A percentile compares a stretch with the other conserved stretches of the same genome.
Evolutionary conservation across 2,888 invertebrate species (phyloP).

Genomic region (Eueremaeus valkanovi): DNA sequence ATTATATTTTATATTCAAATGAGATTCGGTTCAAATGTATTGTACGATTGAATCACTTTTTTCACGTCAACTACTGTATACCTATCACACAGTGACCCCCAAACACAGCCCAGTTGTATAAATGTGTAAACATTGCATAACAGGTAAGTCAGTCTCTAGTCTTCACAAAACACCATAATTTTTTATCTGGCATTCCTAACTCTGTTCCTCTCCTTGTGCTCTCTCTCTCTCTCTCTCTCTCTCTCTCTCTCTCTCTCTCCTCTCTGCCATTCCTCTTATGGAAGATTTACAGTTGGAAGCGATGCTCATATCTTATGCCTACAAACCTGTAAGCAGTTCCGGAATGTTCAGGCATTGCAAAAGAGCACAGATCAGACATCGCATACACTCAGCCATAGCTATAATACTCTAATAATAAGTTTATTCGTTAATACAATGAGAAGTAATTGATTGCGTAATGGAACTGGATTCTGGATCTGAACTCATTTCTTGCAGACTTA

Average conservation of each 20-base stretch:
- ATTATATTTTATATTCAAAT: too few species aligned
- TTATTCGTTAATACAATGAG: conserved; percentile 10
- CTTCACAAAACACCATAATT: too few species aligned
- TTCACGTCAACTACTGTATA: neutral
- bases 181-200: too few species aligned
- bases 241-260: conserved; percentile 35
- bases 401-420: neutral
- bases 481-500: neutral
- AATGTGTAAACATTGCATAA: neutral
- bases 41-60: neutral
- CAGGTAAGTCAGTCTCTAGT: too few species aligned
- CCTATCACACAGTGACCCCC: neutral
- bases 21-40: too few species aligned
- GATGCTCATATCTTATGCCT: neutral
- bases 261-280: neutral
- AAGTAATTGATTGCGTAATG: conserved; percentile 32
- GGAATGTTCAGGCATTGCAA: conserved; percentile 7
- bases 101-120: neutral
- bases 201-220: conserved; percentile 13
- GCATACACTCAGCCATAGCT: neutral
- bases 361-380: conserved; percentile 23
- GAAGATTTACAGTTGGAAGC: neutral
- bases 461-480: neutral
- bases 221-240: conserved; percentile 34
- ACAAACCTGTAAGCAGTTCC: conserved; percentile 22